Evolutionary conservation across 2,797 vertebrate species (phyloP).

Genomic region (Sebastes goodei): DNA sequence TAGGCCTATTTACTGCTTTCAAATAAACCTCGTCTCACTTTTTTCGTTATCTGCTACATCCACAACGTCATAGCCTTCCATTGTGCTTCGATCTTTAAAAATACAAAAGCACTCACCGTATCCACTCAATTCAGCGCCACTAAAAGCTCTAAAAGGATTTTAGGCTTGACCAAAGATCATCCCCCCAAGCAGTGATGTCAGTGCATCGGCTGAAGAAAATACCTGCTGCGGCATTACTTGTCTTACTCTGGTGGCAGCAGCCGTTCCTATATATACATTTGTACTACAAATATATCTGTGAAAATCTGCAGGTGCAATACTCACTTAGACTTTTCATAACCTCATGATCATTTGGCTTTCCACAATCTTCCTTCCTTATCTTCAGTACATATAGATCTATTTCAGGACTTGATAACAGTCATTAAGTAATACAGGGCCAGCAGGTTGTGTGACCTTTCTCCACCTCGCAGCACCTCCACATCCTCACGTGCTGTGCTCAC

Average conservation of each 20-base stretch:
- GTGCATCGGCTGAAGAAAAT: neutral
- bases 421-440: neutral
- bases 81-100: neutral
- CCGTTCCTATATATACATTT: neutral
- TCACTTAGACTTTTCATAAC: neutral
- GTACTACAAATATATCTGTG: neutral
- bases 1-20: neutral
- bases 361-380: neutral
- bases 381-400: neutral
- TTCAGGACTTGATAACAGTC: neutral
- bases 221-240: neutral
- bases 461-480: neutral
- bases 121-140: neutral
- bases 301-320: neutral
- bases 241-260: neutral
- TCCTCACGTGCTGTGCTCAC: neutral
- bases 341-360: constrained; percentile 4
- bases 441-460: neutral
- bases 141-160: neutral
- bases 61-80: neutral
- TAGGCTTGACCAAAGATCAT: neutral
- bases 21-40: constrained; percentile 10
- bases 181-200: neutral
- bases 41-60: neutral
- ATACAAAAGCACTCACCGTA: neutral